Percentiles rank a stretch among this genome's conserved stretches.
phyloP scores from a whole-genome alignment of 2,888 invertebrate species.

The Phyllotreta striolata region DNA sequence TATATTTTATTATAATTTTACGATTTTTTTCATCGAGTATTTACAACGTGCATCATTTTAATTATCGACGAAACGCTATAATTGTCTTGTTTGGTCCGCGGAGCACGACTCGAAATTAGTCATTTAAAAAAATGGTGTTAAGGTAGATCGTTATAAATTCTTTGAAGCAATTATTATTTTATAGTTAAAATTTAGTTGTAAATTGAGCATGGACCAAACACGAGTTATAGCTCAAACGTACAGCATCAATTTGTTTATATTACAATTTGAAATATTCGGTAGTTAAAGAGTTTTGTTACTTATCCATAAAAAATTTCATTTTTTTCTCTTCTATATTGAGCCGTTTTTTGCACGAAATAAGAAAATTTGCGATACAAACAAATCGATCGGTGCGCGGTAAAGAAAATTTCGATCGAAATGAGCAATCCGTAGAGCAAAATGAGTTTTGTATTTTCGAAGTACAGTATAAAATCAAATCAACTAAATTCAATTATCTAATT shows the following conservation, averaged over 20 bases:
- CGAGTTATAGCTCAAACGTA: too few relatives aligned
- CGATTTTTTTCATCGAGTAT: neutral
- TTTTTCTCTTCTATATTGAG: neutral
- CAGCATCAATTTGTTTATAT: too few relatives aligned
- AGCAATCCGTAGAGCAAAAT: constrained; percentile 30
- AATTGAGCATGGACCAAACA: too few relatives aligned
- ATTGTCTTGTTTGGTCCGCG: constrained; percentile 3
- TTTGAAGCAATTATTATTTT: too few relatives aligned
- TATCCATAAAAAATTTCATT: constrained; percentile 13
- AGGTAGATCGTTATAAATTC: too few relatives aligned
- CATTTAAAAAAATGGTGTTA: too few relatives aligned
- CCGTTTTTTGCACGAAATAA: too few relatives aligned
- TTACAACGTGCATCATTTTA: neutral
- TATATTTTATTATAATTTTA: constrained; percentile 33
- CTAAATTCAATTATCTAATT: constrained; percentile 2
- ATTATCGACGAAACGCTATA: neutral
- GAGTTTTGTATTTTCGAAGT: constrained; percentile 29
- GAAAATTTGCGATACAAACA: constrained; percentile 30
- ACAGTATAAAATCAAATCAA: constrained; percentile 26
- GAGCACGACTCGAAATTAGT: constrained; percentile 1
- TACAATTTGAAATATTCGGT: too few relatives aligned
- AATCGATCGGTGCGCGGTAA: constrained; percentile 20
- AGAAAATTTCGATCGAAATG: constrained; percentile 18
- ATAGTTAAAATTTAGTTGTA: too few relatives aligned
- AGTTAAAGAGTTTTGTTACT: too few relatives aligned